Conservation (phyloP, 2,888 invertebrate genomes). For the Drosophila recens region DNA sequence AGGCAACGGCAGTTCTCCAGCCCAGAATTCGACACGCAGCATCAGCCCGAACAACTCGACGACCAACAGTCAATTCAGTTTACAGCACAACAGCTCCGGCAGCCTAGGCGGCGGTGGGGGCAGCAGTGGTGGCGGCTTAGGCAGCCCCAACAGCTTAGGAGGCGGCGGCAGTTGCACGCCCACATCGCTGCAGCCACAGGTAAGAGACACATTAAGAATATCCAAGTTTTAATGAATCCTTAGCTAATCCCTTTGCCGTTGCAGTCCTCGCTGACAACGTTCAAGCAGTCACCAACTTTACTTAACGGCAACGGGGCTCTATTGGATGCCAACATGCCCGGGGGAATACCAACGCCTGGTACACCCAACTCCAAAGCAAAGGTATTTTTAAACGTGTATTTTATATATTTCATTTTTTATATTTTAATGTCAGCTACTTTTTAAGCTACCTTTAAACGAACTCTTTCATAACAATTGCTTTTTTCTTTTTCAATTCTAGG, state of each 20-base stretch:
- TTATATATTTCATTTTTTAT: too few relatives aligned
- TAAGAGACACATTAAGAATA: constrained; percentile 41
- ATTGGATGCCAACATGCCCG: constrained; percentile 87
- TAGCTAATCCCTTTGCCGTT: not conserved
- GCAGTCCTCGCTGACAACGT: constrained; percentile 85
- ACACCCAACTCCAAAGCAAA: constrained; percentile 93
- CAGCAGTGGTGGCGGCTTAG: constrained; percentile 42
- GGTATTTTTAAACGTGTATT: constrained; percentile 85
- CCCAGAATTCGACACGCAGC: constrained; percentile 86
- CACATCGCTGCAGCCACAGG: constrained; percentile 85
- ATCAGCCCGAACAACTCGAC: constrained; percentile 85
- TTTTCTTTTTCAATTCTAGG: constrained; percentile 67
- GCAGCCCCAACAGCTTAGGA: constrained; percentile 48
- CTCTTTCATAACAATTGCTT: not conserved
- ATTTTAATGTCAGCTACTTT: too few relatives aligned
- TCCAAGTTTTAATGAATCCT: not conserved
- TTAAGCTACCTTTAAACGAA: too few relatives aligned
- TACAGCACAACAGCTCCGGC: constrained; percentile 85
- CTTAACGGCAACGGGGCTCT: constrained; percentile 85
- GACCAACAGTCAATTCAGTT: constrained; percentile 85
- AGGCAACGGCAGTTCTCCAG: constrained; percentile 86
- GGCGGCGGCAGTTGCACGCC: constrained; percentile 84
- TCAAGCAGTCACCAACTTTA: constrained; percentile 85
- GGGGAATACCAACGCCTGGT: constrained; percentile 90
- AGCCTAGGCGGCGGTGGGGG: constrained; percentile 81